Base-by-base conservation (phyloP, 2,888 invertebrate species). In the Desoria tigrina region DNA sequence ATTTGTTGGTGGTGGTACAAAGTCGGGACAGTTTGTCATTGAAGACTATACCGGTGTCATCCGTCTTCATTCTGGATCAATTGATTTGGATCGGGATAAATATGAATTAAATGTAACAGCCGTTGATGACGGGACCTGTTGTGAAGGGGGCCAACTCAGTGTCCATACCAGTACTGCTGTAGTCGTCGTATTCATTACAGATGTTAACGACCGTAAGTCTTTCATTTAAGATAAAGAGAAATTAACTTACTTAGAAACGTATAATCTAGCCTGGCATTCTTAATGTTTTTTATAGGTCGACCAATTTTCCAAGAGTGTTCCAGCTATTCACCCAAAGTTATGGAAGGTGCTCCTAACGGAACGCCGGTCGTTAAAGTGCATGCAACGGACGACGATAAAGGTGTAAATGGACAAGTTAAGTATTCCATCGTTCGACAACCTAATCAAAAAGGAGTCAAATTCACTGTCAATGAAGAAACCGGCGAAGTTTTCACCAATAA, bases 401-500 rank as follows among this genome's bases (percentile, higher is more conserved):
- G 96, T 51, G 93, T 93, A 4, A 94, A 94, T 79, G 93, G 94
- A 42, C 93, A 94, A 85, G 92, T 93, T 18, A 93, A 94, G 79
- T 97, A 97, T 81, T 94, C 94, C n/a, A 94, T 97, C 78, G 94
- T 93, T 0, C 94, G 94, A 78, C 94, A 95, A 79, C 93, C 92
- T 0, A 92, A 94, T 84, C 93, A 93, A 79, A 92, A 94, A 82
- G 92, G 94, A 60, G 92, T 94, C 0, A 94, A 94, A 80, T 97
- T 97, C 79, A 92, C 92, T 0, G 95, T 97, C 0, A 94, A 97
- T 77, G 93, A 94, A 80, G 92, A 93, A 81, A 94, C 94, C 42
- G 97, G 97, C 2, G 92, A 94, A 81, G 92, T 97, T 61, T 90
- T 90, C 0, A 94, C 94, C 6, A 95, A 95, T 78, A 95, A 94